Evolutionary conservation across 2,113 vertebrate genomes (phyloP).

Genomic region (Oreochromis niloticus): DNA sequence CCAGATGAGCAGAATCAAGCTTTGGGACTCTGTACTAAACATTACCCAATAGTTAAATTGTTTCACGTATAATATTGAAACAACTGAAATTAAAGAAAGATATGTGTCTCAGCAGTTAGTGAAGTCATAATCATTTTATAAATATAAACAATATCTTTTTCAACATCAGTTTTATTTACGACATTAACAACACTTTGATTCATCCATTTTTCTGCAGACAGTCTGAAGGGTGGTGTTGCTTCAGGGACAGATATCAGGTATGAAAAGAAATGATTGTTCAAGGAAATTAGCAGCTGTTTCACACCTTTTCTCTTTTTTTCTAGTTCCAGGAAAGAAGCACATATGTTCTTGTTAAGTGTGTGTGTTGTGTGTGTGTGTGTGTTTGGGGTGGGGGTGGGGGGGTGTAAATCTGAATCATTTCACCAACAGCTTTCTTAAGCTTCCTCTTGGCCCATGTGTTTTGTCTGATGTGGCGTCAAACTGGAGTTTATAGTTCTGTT

Average conservation of each 20-base stretch:
- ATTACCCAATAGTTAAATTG: background rate
- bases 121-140: rapidly evolving
- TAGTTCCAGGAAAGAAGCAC: background rate
- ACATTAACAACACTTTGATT: background rate
- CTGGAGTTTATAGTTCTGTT: background rate
- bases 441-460: background rate
- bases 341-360: background rate
- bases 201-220: background rate
- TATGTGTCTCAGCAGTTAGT: background rate
- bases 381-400: rapidly evolving
- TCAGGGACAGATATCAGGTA: background rate
- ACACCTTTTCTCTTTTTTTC: background rate
- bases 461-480: background rate
- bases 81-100: background rate
- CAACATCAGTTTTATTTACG: background rate
- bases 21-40: rapidly evolving
- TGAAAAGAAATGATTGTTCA: background rate
- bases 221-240: background rate
- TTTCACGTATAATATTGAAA: background rate
- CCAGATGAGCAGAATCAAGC: background rate
- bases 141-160: background rate
- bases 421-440: background rate
- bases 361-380: rapidly evolving
- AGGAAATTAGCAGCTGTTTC: background rate
- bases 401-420: background rate